A percentile compares a stretch with the other conserved stretches of the same genome.
Evolutionary conservation across 2,113 vertebrate genomes (phyloP).

Genomic region (Scomber japonicus): DNA sequence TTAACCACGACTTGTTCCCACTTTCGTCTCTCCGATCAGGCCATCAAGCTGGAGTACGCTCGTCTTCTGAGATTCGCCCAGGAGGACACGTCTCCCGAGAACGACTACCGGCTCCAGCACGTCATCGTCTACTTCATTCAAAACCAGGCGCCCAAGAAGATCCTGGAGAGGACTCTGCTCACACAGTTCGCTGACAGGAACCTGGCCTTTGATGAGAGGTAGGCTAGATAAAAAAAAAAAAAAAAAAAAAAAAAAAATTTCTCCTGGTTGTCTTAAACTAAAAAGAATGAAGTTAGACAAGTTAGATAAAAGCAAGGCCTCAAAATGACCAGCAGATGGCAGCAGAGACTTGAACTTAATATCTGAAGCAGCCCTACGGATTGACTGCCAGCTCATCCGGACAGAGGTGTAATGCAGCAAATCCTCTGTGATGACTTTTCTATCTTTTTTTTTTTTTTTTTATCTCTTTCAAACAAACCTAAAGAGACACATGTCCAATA

Average conservation of each 20-base stretch:
- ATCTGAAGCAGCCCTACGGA: neutral
- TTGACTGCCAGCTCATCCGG: constrained; percentile 1
- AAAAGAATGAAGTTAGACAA: neutral
- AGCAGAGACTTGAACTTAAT: constrained; percentile 45
- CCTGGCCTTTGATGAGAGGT: constrained; percentile 96
- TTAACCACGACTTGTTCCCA: neutral
- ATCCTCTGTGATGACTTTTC: constrained; percentile 5
- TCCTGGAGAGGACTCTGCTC: constrained; percentile 95
- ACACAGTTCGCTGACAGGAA: constrained; percentile 96
- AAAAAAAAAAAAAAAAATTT: neutral
- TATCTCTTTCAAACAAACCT: constrained; percentile 24
- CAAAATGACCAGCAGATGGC: constrained; percentile 63
- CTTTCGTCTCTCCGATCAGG: constrained; percentile 82
- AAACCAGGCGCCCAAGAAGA: constrained; percentile 96
- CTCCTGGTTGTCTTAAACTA: neutral
- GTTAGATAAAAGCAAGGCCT: neutral
- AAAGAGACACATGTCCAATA: constrained; percentile 15
- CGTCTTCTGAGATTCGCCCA: constrained; percentile 93
- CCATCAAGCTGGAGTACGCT: constrained; percentile 95
- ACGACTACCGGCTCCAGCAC: constrained; percentile 94
- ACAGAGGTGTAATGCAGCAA: constrained; percentile 4
- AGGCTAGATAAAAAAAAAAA: too few species aligned
- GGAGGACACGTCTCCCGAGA: constrained; percentile 92
- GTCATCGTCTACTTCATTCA: constrained; percentile 96
- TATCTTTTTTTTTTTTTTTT: neutral